phyloP scores from a whole-genome alignment of 2,888 invertebrate species.

The Pimpla rufipes region DNA sequence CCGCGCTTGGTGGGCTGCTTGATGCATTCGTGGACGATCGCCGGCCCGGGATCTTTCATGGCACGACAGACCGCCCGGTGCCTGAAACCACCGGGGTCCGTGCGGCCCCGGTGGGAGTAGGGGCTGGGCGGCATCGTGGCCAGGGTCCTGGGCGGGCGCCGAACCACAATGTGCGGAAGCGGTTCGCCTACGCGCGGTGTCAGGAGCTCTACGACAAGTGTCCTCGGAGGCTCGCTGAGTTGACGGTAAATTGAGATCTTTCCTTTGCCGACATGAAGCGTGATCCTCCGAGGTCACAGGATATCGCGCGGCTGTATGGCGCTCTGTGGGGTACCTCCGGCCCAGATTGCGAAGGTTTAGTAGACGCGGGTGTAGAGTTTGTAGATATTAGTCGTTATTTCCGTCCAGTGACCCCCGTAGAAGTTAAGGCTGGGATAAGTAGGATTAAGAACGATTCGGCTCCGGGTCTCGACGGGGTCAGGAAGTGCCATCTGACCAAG shows the following conservation, averaged over 20 bases:
- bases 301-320: conserved; percentile 72
- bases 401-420: conserved; percentile 46
- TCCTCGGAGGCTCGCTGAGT: conserved; percentile 75
- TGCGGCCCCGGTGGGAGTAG: too few relatives aligned
- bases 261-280: neutral
- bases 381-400: neutral
- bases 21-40: neutral
- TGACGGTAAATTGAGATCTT: conserved; percentile 65
- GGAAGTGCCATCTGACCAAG: conserved; percentile 64
- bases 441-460: conserved; percentile 70
- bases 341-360: neutral
- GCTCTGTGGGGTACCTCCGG: conserved; percentile 73
- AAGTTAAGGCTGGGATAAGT: conserved; percentile 66
- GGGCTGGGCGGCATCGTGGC: neutral
- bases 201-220: conserved; percentile 76
- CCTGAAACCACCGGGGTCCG: neutral
- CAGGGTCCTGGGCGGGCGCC: neutral
- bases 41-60: neutral
- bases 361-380: too few relatives aligned
- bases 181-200: conserved; percentile 73
- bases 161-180: neutral
- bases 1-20: neutral
- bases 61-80: neutral
- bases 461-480: conserved; percentile 74
- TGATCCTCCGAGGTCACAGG: neutral